Base-by-base conservation (phyloP, 2,888 invertebrate genomes). In the Eudasyphora cyanicolor region DNA sequence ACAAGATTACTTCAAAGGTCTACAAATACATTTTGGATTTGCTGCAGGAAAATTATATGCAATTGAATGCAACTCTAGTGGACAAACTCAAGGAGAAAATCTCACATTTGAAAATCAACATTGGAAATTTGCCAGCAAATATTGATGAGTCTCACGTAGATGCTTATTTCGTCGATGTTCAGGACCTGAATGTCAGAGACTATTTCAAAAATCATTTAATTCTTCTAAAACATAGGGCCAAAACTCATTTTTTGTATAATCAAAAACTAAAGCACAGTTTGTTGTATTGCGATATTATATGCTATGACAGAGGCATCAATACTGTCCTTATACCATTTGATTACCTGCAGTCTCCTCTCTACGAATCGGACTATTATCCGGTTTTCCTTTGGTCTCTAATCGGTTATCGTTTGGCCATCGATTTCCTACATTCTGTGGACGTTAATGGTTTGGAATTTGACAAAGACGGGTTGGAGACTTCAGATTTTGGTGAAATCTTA, bases 391-490 rank as follows among this genome's bases (percentile, higher is more conserved):
- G 89, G 42, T 91, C 91, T 8, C 89, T 90, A n/a, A 54, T 90
- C 78, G 90, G 87, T 75, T 89, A 87, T 21, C 89, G 89, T 0
- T 42, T 90, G 60, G 89, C 90, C 14, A 90, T 90, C 69, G 90
- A 90, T 76, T 87, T 90, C 75, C 79, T 89, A 32, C 90, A 90
- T 60, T 87, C 88, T 49, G 87, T 90, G 35, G 90, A 90, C 76
- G 4, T 87, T 89, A 17, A 79, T 88, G 19, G 86, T 0, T 7
- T 67, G 12, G 12, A 12, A 21, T 24, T 21, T 19, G 67, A 42
- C n/a, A 24, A 0, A 0, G 10, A 24, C 14, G 67, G 67, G 6
- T 10, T 86, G 73, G 35, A 0, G 14, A 42, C 82, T 5, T 77
- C 84, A 3, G 89, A 90, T 67, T 85, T 17, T 0, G 83, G 80